Conservation (phyloP, 2,888 invertebrate genomes). For the Xiphydria camelus region DNA sequence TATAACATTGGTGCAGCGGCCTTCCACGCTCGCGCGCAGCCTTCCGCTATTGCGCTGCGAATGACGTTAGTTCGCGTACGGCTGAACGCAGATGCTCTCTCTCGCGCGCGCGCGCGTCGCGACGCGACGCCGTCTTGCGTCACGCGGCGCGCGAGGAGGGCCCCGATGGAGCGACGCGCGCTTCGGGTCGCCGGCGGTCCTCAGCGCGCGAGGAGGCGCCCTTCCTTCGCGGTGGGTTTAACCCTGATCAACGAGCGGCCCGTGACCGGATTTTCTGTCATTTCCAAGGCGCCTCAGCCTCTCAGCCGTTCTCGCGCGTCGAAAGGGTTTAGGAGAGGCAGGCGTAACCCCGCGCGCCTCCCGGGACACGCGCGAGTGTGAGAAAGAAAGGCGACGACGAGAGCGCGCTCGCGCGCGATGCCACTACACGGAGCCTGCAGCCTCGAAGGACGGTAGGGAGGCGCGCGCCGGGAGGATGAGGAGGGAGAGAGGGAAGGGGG, state of each 20-base stretch:
- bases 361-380: slow-evolving; percentile 14
- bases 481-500: slow-evolving; percentile 10
- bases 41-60: slow-evolving; percentile 45
- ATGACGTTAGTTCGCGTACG: slow-evolving; percentile 20
- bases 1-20: slow-evolving; percentile 36
- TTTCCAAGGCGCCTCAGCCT: slow-evolving; percentile 13
- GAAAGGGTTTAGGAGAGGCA: no score
- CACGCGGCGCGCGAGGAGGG: neutral
- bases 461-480: slow-evolving; percentile 1
- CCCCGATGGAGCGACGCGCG: no score
- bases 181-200: no score
- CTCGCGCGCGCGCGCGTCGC: slow-evolving; percentile 11
- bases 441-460: slow-evolving; percentile 10
- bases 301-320: neutral
- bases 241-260: slow-evolving; percentile 21
- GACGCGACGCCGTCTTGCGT: slow-evolving; percentile 11
- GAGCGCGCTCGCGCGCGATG: no score
- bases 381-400: slow-evolving; percentile 7
- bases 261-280: slow-evolving; percentile 25
- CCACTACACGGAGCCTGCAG: no score
- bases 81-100: neutral
- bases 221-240: no score
- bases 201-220: slow-evolving; percentile 23
- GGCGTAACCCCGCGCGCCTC: slow-evolving; percentile 12
- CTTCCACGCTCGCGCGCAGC: slow-evolving; percentile 38